phyloP scores from a whole-genome alignment of 2,888 invertebrate genomes.

The Eulithis testata region DNA sequence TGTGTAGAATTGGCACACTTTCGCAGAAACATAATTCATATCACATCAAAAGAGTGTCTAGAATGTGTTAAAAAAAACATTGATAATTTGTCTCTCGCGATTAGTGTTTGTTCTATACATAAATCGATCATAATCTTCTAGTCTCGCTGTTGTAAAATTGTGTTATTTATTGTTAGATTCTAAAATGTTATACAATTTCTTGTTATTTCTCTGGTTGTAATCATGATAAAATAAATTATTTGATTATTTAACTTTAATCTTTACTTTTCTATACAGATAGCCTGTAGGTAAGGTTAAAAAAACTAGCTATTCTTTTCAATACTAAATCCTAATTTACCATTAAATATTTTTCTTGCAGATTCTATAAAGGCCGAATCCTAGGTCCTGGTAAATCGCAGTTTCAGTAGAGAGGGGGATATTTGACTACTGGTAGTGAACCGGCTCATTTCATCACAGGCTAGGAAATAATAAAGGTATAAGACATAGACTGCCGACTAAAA shows the following conservation, averaged over 20 bases:
- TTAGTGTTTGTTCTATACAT: conserved; percentile 21
- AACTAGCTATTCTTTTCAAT: too few relatives aligned
- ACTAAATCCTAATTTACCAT: too few relatives aligned
- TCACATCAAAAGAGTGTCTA: neutral
- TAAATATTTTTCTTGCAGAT: too few relatives aligned
- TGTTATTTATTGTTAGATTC: conserved; percentile 67
- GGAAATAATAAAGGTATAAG: neutral
- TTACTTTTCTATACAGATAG: neutral
- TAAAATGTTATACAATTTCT: conserved; percentile 72
- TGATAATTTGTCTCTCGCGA: conserved; percentile 5
- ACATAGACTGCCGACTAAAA: neutral
- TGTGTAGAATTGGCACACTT: conserved; percentile 20
- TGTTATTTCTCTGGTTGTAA: conserved; percentile 77
- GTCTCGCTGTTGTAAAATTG: conserved; percentile 71
- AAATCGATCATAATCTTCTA: conserved; percentile 50
- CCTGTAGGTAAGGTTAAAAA: too few relatives aligned
- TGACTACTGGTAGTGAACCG: too few relatives aligned
- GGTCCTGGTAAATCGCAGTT: too few relatives aligned
- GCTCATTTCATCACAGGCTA: too few relatives aligned
- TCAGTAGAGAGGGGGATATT: too few relatives aligned
- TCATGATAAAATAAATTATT: conserved; percentile 76
- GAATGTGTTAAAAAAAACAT: neutral
- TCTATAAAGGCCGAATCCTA: too few relatives aligned
- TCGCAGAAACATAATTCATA: conserved; percentile 6
- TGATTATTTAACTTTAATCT: conserved; percentile 42